A percentile compares a stretch with the other conserved stretches of the same genome.
These are phyloP conservation scores for Cactoblastis cactorum DNA, from an alignment of 2,888 invertebrate species.

Conservation along the genomic window DNA sequence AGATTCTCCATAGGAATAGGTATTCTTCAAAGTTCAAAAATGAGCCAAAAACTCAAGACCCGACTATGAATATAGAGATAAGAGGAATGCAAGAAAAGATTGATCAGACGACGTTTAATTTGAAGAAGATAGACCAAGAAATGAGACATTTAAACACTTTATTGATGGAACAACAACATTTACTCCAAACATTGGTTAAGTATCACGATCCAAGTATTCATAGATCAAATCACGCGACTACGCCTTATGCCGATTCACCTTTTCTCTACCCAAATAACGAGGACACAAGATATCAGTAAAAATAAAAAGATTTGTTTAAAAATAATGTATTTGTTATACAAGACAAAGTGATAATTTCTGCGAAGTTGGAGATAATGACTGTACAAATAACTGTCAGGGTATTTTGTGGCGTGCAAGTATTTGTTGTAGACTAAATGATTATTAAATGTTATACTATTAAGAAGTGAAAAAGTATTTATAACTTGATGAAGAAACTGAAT, in stretches of 20 bases:
- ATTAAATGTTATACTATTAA: background rate
- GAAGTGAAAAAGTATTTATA: background rate
- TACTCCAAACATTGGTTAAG: conserved; percentile 59
- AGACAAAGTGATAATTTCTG: background rate
- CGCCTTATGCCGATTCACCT: conserved; percentile 55
- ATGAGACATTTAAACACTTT: conserved; percentile 82
- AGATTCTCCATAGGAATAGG: conserved; percentile 77
- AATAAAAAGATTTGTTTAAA: background rate
- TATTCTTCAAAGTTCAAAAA: conserved; percentile 82
- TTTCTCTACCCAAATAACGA: conserved; percentile 52
- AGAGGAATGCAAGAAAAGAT: conserved; percentile 83
- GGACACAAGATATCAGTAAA: conserved; percentile 23
- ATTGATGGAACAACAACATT: conserved; percentile 60
- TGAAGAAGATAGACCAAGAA: conserved; percentile 84
- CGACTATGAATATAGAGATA: conserved; percentile 77
- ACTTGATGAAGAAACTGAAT: too few relatives aligned
- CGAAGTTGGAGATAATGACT: conserved; percentile 1
- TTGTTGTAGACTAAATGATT: background rate
- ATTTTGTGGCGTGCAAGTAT: conserved; percentile 9
- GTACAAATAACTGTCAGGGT: conserved; percentile 10
- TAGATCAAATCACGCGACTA: conserved; percentile 36
- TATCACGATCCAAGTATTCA: conserved; percentile 35
- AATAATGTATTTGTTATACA: background rate
- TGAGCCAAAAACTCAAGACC: conserved; percentile 61
- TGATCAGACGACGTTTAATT: conserved; percentile 84